These are phyloP conservation scores for Aricia artaxerxes DNA, from an alignment of 2,888 invertebrate species.

Conservation along the genomic window DNA sequence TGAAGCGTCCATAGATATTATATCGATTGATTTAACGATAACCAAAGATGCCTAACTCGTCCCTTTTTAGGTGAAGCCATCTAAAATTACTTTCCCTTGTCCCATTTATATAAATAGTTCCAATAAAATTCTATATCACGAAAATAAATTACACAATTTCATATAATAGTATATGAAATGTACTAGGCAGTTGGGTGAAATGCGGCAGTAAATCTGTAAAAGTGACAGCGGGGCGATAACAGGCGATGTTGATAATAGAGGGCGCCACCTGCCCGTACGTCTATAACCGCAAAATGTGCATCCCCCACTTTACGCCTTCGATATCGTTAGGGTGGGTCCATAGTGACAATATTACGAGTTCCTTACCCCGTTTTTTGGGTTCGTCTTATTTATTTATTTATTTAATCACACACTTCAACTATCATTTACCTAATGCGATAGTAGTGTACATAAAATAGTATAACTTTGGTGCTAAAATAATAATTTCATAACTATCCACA, in stretches of 20 bases:
- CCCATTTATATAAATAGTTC: constrained; percentile 14
- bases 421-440: no score
- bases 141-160: constrained; percentile 31
- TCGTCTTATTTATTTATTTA: no score
- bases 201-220: constrained; percentile 44
- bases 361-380: background rate
- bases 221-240: constrained; percentile 55
- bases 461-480: no score
- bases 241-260: constrained; percentile 62
- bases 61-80: background rate
- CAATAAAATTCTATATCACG: constrained; percentile 24
- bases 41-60: background rate
- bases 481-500: no score
- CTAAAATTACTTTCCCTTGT: background rate
- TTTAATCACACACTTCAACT: no score
- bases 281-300: constrained; percentile 42
- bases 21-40: background rate
- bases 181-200: constrained; percentile 40
- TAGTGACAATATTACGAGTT: background rate
- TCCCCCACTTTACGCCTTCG: constrained; percentile 37
- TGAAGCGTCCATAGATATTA: no score
- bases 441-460: no score
- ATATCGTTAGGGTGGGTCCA: constrained; percentile 36
- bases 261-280: constrained; percentile 54
- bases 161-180: constrained; percentile 38